A percentile compares a stretch with the other conserved stretches of the same genome.
phyloP scores from a whole-genome alignment of 2,888 invertebrate species.

The Hipparchia sbordonii region DNA sequence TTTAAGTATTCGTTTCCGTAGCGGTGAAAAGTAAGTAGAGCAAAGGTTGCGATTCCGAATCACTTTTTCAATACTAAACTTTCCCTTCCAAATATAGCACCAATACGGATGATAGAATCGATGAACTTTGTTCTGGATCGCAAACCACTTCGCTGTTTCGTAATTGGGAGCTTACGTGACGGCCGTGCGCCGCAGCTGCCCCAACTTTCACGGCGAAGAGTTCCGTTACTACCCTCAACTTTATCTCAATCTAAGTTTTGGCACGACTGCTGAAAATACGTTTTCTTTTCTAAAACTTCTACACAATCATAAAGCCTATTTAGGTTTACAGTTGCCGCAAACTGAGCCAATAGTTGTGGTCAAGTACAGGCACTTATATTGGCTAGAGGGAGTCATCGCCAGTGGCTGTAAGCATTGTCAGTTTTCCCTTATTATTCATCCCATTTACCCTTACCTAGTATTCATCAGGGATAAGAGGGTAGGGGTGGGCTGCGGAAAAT shows the following conservation, averaged over 20 bases:
- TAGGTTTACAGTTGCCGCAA: background rate
- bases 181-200: constrained; percentile 72
- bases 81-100: constrained; percentile 44
- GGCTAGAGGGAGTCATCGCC: no score
- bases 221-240: constrained; percentile 67
- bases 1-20: no score
- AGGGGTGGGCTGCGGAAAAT: no score
- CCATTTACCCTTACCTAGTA: no score
- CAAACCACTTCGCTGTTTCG: constrained; percentile 76
- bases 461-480: no score
- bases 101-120: constrained; percentile 60
- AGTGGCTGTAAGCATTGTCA: no score
- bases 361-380: no score
- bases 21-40: background rate
- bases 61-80: constrained; percentile 43
- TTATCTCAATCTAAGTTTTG: constrained; percentile 77
- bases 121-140: constrained; percentile 72
- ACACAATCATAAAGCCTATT: constrained; percentile 35
- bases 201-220: constrained; percentile 69
- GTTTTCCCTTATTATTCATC: no score
- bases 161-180: constrained; percentile 82
- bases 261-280: constrained; percentile 63
- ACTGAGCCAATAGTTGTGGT: no score
- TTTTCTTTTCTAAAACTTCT: constrained; percentile 41
- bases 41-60: background rate